phyloP scores from a whole-genome alignment of 2,797 vertebrate genomes.

The Enteromius treurensis region DNA sequence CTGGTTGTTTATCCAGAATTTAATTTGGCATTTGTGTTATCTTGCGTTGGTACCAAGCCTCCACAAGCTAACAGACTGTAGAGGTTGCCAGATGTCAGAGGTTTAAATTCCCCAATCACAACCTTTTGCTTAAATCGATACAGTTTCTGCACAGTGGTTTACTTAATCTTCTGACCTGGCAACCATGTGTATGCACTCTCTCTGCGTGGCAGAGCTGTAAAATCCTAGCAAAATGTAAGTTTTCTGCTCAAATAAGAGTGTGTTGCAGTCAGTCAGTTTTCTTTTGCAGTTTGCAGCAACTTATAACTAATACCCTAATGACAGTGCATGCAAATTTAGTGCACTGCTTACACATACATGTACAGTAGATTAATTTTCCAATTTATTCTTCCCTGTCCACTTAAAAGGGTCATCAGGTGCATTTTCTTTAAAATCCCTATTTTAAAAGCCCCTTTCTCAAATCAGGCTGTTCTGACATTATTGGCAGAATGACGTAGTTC shows the following conservation, averaged over 20 bases:
- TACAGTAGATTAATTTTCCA: background rate
- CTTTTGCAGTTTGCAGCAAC: background rate
- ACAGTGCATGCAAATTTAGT: background rate
- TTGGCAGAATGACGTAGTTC: too few relatives aligned
- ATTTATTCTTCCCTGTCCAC: background rate
- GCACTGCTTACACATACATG: background rate
- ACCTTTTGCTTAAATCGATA: conserved; percentile 5
- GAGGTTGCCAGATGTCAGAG: background rate
- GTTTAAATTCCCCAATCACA: background rate
- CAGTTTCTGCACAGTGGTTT: background rate
- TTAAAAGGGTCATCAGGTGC: background rate
- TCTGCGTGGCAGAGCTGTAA: background rate
- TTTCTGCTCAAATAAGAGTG: background rate
- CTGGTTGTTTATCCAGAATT: background rate
- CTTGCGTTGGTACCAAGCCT: background rate
- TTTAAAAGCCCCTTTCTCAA: too few relatives aligned
- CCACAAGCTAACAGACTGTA: background rate
- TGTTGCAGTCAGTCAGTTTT: background rate
- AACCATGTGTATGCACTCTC: background rate
- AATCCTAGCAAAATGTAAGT: background rate
- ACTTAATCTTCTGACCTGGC: background rate
- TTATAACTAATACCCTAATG: background rate
- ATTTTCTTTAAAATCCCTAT: too few relatives aligned
- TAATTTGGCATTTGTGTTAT: background rate
- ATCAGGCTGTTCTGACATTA: too few relatives aligned